Evolutionary conservation across 2,888 invertebrate genomes (phyloP), one percentile per base, ranked within the genome.

Genomic region (Dolomedes plantarius): DNA sequence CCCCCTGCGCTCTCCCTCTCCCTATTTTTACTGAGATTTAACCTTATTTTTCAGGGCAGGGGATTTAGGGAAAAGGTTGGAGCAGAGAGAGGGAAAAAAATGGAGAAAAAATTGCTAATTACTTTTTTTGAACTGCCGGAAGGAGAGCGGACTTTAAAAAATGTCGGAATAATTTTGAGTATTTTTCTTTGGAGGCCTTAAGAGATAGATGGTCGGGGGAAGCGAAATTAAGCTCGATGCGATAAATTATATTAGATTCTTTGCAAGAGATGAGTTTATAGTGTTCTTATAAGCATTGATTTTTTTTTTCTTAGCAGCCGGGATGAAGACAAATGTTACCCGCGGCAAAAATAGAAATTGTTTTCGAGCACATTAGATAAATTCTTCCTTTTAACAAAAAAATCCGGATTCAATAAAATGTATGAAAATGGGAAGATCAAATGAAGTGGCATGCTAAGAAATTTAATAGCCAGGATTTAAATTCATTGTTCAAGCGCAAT

Each of bases 11-110:
- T 56, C 56, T 1, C 23, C 56, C 5, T 5, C 3, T 23, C 56
- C 56, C 23, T 7, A 23, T 23, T 56, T 56, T 56, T 56, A 19
- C 56, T 72, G 77, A 83, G 83, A 83, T 83, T 83, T 83, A 83
- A 83, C 83, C 83, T 83, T 83, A 83, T 83, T 83, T 83, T 73
- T 77, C 72, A 76, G 77, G 77, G 72, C 50, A 50, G 76, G 68
- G 76, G 67, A 68, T 41, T 41, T 68, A 9, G 67, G 67, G 50
- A 36, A 62, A 50, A 27, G 46, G 72, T 27, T 23, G 36, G 77
- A 68, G 31, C 13, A 31, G 78, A 71, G 46, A 71, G 78, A 56
- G 36, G 27, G 46, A 3, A 27, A 50, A 46, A 73, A 80, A 67
- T 67, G 67, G 32, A 32, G 67, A 67, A 81, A 81, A 81, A 81